Conservation (phyloP, 2,797 vertebrate genomes). For the Todus mexicanus region DNA sequence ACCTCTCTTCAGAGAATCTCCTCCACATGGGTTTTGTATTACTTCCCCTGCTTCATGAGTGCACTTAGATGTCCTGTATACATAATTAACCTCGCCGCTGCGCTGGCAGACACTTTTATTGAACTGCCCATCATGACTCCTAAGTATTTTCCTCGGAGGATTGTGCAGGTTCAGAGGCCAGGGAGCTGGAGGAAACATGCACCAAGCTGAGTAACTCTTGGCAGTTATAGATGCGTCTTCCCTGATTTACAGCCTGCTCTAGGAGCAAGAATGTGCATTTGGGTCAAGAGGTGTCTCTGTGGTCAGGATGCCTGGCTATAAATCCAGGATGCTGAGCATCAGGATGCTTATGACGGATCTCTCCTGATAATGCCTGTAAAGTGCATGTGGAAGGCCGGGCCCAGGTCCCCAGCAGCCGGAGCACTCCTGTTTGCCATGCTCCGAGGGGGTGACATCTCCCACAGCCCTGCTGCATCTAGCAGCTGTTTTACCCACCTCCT, state of each 20-base stretch:
- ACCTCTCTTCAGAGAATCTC: background rate
- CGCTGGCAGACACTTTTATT: slow-evolving; percentile 43
- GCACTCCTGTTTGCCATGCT: background rate
- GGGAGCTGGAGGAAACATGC: slow-evolving; percentile 22
- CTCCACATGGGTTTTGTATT: background rate
- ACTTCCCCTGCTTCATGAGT: background rate
- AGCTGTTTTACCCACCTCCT: background rate
- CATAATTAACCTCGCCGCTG: slow-evolving; percentile 4
- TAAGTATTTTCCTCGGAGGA: slow-evolving; percentile 51
- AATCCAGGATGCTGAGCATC: slow-evolving; percentile 16
- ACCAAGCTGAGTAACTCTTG: slow-evolving; percentile 56
- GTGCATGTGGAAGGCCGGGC: background rate
- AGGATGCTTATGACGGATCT: background rate
- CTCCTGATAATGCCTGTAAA: background rate
- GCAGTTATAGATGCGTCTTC: slow-evolving; percentile 40
- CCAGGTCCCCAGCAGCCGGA: background rate
- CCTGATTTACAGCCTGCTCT: slow-evolving; percentile 32
- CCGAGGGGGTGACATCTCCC: background rate
- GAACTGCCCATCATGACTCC: slow-evolving; percentile 43
- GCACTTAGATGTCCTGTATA: slow-evolving; percentile 17
- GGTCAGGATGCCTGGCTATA: slow-evolving; percentile 25
- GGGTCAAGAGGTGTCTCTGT: slow-evolving; percentile 51
- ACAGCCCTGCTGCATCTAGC: background rate
- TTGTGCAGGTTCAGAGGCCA: slow-evolving; percentile 61
- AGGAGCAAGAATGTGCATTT: slow-evolving; percentile 54